Conservation (phyloP, 2,888 invertebrate genomes). For the Rugalucina vietnamica region DNA sequence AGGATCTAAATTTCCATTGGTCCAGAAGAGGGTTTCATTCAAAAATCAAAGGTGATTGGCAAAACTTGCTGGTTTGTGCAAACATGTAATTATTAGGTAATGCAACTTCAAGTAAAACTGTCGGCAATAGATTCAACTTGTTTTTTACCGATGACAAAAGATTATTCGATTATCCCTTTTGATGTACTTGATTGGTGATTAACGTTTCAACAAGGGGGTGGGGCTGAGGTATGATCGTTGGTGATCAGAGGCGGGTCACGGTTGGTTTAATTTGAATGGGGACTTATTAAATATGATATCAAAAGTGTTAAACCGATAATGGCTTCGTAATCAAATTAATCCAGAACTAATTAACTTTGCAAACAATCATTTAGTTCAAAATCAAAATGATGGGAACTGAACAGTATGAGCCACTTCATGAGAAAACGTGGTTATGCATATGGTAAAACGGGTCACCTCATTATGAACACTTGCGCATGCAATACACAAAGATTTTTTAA, state of each 20-base stretch:
- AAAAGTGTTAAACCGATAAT: constrained; percentile 5
- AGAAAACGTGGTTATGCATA: no score
- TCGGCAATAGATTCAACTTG: constrained; percentile 46
- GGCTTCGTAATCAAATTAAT: constrained; percentile 11
- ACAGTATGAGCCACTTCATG: no score
- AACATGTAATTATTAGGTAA: constrained; percentile 59
- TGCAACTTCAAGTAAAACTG: constrained; percentile 30
- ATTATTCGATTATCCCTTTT: background rate
- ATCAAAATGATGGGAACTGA: no score
- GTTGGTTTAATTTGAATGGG: background rate
- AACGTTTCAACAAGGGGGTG: constrained; percentile 11
- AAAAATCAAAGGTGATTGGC: constrained; percentile 50
- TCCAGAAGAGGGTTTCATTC: constrained; percentile 44
- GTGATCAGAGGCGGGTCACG: constrained; percentile 3
- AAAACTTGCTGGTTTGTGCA: constrained; percentile 51
- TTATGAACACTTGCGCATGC: no score
- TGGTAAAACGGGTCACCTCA: no score
- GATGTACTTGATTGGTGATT: constrained; percentile 13
- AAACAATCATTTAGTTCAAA: constrained; percentile 2
- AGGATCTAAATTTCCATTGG: constrained; percentile 49
- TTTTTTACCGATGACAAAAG: constrained; percentile 16
- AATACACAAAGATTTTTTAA: no score
- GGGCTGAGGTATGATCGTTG: background rate
- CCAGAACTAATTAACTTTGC: constrained; percentile 6
- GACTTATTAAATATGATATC: background rate